Evolutionary conservation across 2,888 invertebrate genomes (phyloP).

Genomic region (Acleris sparsana): DNA sequence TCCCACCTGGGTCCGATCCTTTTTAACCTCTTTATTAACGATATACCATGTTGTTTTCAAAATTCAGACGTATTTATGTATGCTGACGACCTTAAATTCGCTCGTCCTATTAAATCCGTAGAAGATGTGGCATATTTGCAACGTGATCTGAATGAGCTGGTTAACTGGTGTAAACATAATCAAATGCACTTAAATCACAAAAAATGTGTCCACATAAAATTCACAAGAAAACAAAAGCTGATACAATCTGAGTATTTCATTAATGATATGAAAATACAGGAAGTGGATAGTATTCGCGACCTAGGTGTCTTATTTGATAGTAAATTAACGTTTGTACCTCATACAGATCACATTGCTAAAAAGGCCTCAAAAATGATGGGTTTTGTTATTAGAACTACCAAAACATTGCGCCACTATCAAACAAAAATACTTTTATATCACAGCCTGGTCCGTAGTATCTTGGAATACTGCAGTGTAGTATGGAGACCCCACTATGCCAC

Average conservation of each 20-base stretch:
- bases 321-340: conserved; percentile 3
- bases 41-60: no score
- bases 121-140: neutral
- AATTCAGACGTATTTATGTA: no score
- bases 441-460: no score
- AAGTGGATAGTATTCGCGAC: neutral
- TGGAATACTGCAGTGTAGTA: no score
- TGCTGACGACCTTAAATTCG: no score
- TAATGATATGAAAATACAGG: neutral
- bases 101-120: neutral
- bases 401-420: no score
- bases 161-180: conserved; percentile 2
- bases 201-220: conserved; percentile 3
- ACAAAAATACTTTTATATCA: no score
- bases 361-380: neutral
- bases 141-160: neutral
- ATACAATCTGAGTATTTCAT: neutral
- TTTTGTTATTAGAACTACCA: no score
- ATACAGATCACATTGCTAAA: conserved; percentile 2
- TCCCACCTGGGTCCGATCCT: no score
- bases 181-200: conserved; percentile 2
- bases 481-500: no score
- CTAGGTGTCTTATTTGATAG: conserved; percentile 4
- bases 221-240: no score
- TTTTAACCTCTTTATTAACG: no score